These are phyloP conservation scores for Gasterosteus aculeatus DNA, from an alignment of 2,113 vertebrate species.

Conservation along the genomic window DNA sequence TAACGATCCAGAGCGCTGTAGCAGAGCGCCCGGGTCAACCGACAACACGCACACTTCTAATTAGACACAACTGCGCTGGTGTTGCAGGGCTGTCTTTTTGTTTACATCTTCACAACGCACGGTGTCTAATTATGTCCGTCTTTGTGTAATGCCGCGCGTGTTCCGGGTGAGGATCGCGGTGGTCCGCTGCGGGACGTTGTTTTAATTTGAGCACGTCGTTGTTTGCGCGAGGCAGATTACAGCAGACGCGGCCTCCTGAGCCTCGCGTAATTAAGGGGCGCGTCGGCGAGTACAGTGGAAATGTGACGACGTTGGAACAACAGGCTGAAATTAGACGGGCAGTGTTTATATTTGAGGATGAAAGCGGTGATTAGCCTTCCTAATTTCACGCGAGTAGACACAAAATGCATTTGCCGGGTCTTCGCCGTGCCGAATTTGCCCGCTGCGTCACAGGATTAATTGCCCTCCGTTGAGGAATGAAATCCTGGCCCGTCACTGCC, in stretches of 20 bases:
- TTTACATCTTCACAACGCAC: conserved; percentile 7
- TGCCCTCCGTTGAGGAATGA: conserved; percentile 77
- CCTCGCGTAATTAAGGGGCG: conserved; percentile 64
- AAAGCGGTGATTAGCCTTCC: conserved; percentile 62
- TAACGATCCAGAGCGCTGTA: conserved; percentile 59
- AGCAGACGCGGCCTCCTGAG: conserved; percentile 48
- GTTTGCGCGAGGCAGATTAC: conserved; percentile 66
- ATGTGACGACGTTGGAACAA: background rate
- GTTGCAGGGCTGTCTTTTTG: conserved; percentile 35
- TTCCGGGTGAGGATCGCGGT: conserved; percentile 46
- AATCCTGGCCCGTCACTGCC: conserved; percentile 78
- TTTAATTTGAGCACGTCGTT: conserved; percentile 68
- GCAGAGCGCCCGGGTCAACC: conserved; percentile 23
- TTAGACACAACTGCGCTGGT: conserved; percentile 56
- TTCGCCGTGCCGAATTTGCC: conserved; percentile 53
- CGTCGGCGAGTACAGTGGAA: conserved; percentile 34
- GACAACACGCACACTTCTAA: conserved; percentile 65
- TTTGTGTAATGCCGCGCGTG: conserved; percentile 32
- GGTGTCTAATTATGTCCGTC: conserved; percentile 49
- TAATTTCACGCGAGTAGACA: conserved; percentile 48
- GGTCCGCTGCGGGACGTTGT: conserved; percentile 59
- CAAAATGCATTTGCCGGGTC: conserved; percentile 50
- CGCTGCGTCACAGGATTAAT: conserved; percentile 70
- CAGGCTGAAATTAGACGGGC: conserved; percentile 34
- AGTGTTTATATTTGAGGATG: conserved; percentile 55